Conservation (phyloP, 2,113 vertebrate species). For the Setophaga kirtlandii region DNA sequence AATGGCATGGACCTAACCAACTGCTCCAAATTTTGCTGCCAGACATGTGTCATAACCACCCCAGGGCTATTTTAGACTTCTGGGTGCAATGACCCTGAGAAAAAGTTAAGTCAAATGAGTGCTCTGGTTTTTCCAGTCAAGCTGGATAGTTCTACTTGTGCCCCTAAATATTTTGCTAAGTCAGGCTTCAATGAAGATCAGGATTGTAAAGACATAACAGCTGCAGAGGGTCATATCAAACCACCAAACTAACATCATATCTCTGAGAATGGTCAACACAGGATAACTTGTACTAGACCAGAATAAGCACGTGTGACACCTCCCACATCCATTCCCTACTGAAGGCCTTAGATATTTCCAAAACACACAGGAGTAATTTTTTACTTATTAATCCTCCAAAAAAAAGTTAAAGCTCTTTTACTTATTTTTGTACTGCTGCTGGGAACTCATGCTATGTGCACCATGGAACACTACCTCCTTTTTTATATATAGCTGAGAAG, state of each 20-base stretch:
- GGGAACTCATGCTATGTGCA: neutral
- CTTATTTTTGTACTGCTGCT: neutral
- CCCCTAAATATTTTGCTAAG: neutral
- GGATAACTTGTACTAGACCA: neutral
- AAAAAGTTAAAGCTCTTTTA: neutral
- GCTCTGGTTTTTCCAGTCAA: conserved; percentile 48
- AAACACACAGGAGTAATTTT: neutral
- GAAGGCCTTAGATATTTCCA: neutral
- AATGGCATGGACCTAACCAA: neutral
- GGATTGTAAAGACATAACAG: conserved; percentile 1
- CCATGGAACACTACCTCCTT: neutral
- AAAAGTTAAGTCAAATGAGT: neutral
- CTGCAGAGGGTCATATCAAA: neutral
- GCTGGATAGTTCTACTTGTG: neutral
- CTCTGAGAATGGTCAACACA: neutral
- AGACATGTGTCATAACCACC: neutral
- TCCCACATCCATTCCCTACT: neutral
- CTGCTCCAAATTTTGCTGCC: neutral
- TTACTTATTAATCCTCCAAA: neutral
- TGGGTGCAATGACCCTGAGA: neutral
- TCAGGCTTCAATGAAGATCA: conserved; percentile 20
- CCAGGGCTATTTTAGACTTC: neutral
- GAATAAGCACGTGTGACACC: fast-evolving
- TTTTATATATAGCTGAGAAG: neutral
- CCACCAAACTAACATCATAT: neutral